Conservation (phyloP, 92 coral and sea anemone species). For the Palythoa grandis region DNA sequence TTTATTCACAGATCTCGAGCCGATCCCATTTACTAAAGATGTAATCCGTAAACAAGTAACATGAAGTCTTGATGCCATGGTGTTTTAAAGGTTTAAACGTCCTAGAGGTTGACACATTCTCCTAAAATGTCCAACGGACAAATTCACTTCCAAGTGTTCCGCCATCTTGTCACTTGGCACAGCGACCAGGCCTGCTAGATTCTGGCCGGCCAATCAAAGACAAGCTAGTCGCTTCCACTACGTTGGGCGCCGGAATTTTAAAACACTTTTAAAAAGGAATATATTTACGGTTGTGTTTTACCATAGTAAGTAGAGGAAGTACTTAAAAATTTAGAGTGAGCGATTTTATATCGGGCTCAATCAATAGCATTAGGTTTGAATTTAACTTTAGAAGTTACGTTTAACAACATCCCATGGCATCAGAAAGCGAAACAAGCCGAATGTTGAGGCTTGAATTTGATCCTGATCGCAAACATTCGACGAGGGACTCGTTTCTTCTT, state of each 20-base stretch:
- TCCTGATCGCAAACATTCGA: neutral
- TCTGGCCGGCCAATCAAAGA: neutral
- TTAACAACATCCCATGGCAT: neutral
- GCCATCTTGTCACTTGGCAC: neutral
- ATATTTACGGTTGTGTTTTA: neutral
- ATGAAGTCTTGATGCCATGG: neutral
- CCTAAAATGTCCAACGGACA: too few species aligned
- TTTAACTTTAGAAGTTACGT: neutral
- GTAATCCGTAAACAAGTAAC: neutral
- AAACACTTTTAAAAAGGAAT: neutral
- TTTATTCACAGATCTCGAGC: neutral
- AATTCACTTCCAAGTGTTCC: neutral
- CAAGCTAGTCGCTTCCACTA: neutral
- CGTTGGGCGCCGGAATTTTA: slow-evolving; percentile 33
- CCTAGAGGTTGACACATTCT: neutral
- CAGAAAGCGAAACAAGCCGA: neutral
- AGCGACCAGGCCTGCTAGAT: slow-evolving; percentile 23
- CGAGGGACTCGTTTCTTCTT: slow-evolving; percentile 33
- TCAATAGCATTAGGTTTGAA: neutral
- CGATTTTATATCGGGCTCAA: neutral
- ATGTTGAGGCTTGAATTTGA: neutral
- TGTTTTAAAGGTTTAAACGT: neutral
- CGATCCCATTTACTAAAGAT: neutral
- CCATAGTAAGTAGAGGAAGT: too few species aligned
- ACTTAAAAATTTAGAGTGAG: neutral